Evolutionary conservation across 1,140 invertebrate species (phyloP), one percentile per base, ranked within the genome.

Genomic region (Orchestia grillus): DNA sequence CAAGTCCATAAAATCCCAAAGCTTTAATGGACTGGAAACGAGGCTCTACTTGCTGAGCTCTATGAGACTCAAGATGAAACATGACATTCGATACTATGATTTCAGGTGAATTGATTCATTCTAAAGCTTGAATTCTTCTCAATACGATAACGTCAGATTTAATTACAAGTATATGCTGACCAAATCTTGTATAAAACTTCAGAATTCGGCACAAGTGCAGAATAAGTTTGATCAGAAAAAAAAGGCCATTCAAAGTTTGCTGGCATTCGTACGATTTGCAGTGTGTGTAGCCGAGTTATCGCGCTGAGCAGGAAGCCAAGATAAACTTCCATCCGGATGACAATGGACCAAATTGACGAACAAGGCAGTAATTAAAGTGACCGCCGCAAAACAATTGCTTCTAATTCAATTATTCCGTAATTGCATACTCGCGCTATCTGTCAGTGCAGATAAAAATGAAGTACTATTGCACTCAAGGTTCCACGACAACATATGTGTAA

Each of bases 291-390:
- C 44, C 4, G 44, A 47, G 43, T 94, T 94, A 94, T 94, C 92
- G 44, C 88, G 43, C 92, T 44, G 92, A n/a, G 44, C 92, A 94
- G 92, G 92, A 94, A 47, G 40, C 44, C 0, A 19, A 94, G 92
- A 94, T 94, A 94, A 94, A 47, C 92, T 47, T 94, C 43, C 92
- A 94, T 94, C 92, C 92, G 92, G 92, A 47, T 47, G 6, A 44
- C 92, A 45, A 45, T 45, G 43, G 11, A 45, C 36, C 40, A 94
- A 94, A 94, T 94, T 94, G 92, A 94, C 44, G 43, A 94, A 94
- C 92, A 94, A 94, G 92, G 92, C 44, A 45, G 92, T 44, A 94
- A 94, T 94, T 94, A 94, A 44, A 94, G 44, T 40, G 92, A 45
- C 92, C 41, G 88, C 88, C n/a, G 88, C 41, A 90, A 36, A 90